Conservation (phyloP, 1,140 invertebrate species). For the Helicoverpa armigera region DNA sequence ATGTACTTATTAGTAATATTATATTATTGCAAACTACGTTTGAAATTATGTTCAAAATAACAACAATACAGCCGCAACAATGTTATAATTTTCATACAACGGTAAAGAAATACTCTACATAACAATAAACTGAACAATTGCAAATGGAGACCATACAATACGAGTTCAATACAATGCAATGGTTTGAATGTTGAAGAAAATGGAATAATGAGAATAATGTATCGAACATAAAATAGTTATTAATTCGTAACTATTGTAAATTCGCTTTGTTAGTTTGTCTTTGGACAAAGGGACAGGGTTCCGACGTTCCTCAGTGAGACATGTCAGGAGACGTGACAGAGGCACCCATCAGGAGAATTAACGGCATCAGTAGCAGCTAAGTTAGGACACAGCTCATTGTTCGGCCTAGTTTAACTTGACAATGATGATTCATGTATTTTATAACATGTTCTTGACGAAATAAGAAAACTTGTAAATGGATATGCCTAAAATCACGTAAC, state of each 20-base stretch:
- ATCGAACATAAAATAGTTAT: conserved; percentile 17
- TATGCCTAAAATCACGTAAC: too few species aligned
- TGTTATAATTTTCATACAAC: conserved; percentile 1
- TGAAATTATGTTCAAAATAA: too few species aligned
- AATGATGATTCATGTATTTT: too few species aligned
- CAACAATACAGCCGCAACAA: conserved; percentile 22
- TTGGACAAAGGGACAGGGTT: neutral
- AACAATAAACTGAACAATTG: conserved; percentile 21
- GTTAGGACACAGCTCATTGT: too few species aligned
- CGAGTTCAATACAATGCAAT: conserved; percentile 20
- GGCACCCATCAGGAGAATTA: too few species aligned
- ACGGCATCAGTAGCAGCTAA: too few species aligned
- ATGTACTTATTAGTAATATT: too few species aligned
- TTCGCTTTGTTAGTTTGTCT: neutral
- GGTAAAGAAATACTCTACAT: conserved; percentile 10
- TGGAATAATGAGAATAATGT: conserved; percentile 29
- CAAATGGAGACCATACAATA: conserved; percentile 27
- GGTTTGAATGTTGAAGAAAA: conserved; percentile 15
- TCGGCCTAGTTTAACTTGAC: too few species aligned
- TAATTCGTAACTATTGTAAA: conserved; percentile 13
- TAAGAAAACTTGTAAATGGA: too few species aligned
- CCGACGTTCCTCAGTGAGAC: neutral
- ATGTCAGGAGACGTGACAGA: too few species aligned
- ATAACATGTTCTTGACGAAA: too few species aligned
- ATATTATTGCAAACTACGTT: neutral